Conservation (phyloP, 2,888 invertebrate genomes). For the Volucella zonaria region DNA sequence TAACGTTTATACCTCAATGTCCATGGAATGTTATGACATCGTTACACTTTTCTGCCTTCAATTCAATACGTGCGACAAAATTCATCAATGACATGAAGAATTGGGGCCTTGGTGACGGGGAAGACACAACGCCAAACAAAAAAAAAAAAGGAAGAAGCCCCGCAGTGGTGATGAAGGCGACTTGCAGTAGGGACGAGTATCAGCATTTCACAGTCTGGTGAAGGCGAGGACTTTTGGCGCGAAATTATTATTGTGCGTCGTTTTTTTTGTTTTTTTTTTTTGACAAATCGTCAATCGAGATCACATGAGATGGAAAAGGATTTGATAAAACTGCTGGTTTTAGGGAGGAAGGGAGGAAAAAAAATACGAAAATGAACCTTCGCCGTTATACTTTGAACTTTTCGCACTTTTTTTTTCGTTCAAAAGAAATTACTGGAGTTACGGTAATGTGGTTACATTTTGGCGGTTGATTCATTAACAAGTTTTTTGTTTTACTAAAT, state of each 20-base stretch:
- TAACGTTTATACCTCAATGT: constrained; percentile 73
- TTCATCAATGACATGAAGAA: constrained; percentile 73
- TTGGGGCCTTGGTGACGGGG: constrained; percentile 42
- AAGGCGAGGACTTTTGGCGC: constrained; percentile 62
- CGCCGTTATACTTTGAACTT: too few relatives aligned
- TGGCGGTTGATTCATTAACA: too few relatives aligned
- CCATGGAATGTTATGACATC: constrained; percentile 73
- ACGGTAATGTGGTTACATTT: too few relatives aligned
- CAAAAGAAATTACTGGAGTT: too few relatives aligned
- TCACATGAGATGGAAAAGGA: too few relatives aligned
- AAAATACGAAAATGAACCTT: too few relatives aligned
- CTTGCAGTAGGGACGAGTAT: constrained; percentile 34
- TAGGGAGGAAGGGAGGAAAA: too few relatives aligned
- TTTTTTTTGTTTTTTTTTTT: too few relatives aligned
- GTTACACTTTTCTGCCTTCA: constrained; percentile 65
- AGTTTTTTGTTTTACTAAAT: too few relatives aligned
- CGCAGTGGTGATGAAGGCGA: constrained; percentile 43
- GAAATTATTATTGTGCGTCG: constrained; percentile 9
- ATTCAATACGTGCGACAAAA: constrained; percentile 74
- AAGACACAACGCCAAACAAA: constrained; percentile 21
- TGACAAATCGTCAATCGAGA: too few relatives aligned
- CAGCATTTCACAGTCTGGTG: constrained; percentile 69
- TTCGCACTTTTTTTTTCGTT: too few relatives aligned
- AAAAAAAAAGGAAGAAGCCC: constrained; percentile 52
- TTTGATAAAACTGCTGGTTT: too few relatives aligned